Conservation (phyloP, 2,797 vertebrate genomes). For the Phylloscopus collybita region DNA sequence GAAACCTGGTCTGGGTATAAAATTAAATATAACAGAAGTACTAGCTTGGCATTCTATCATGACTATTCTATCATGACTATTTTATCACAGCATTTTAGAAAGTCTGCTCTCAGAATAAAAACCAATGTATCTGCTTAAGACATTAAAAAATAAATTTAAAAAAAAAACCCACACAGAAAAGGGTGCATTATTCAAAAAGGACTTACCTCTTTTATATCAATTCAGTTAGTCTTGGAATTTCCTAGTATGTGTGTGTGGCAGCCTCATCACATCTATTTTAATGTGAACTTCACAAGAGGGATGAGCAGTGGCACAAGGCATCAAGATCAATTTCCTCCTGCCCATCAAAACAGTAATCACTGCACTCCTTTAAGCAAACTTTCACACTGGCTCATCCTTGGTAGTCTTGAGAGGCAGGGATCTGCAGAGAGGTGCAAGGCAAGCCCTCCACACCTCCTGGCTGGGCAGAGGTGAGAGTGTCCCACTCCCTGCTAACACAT, state of each 20-base stretch:
- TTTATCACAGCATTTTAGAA: neutral
- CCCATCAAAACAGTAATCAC: neutral
- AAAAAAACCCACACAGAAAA: neutral
- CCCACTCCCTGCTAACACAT: accelerated
- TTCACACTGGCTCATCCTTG: neutral
- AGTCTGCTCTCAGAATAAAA: neutral
- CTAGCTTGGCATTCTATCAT: neutral
- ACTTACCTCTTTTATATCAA: neutral
- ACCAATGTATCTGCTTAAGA: neutral
- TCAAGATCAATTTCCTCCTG: neutral
- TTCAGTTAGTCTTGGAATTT: neutral
- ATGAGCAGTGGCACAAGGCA: neutral
- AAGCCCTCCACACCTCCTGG: neutral
- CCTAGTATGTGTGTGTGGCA: neutral
- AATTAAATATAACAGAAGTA: neutral
- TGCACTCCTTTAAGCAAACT: neutral
- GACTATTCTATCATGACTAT: neutral
- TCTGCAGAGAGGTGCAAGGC: neutral
- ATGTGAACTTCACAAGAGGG: neutral
- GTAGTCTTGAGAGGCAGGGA: neutral
- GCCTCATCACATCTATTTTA: neutral
- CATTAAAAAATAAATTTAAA: neutral
- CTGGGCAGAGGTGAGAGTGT: neutral
- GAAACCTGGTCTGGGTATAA: neutral
- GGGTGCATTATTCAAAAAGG: neutral